phyloP scores from a whole-genome alignment of 2,888 invertebrate species.

The Patella ulyssiponensis region DNA sequence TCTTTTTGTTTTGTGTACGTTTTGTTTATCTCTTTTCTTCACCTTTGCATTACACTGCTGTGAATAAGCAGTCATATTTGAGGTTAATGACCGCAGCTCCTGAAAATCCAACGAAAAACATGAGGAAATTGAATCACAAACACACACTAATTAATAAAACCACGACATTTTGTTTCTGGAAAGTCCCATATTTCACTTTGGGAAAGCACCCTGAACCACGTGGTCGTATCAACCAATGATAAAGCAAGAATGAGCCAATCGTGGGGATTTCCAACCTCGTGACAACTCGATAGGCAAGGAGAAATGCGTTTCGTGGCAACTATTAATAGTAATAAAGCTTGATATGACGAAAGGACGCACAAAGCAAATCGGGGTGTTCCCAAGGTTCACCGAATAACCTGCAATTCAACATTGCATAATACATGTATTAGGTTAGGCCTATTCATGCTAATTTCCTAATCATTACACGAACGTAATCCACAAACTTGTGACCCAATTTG shows the following conservation, averaged over 20 bases:
- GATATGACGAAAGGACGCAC: no score
- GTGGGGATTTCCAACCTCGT: constrained; percentile 8
- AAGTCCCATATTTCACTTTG: constrained; percentile 1
- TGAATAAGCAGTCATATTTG: background rate
- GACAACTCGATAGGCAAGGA: background rate
- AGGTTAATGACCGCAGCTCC: background rate
- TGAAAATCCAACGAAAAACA: background rate
- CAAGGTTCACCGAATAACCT: no score
- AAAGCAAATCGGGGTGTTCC: no score
- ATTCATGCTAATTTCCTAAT: no score
- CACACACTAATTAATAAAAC: background rate
- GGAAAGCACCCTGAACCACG: background rate
- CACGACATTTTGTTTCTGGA: constrained; percentile 4
- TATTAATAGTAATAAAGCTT: background rate
- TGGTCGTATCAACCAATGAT: background rate
- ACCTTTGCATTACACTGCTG: no score
- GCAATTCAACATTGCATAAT: no score
- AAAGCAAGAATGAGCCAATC: background rate
- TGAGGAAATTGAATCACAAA: background rate
- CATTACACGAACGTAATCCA: no score
- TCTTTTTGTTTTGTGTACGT: background rate
- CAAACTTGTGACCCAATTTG: no score
- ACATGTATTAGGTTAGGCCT: no score
- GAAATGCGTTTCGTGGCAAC: background rate
- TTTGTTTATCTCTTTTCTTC: no score